Base-by-base conservation (phyloP, 2,888 invertebrate species). In the Plagiodera versicolora region DNA sequence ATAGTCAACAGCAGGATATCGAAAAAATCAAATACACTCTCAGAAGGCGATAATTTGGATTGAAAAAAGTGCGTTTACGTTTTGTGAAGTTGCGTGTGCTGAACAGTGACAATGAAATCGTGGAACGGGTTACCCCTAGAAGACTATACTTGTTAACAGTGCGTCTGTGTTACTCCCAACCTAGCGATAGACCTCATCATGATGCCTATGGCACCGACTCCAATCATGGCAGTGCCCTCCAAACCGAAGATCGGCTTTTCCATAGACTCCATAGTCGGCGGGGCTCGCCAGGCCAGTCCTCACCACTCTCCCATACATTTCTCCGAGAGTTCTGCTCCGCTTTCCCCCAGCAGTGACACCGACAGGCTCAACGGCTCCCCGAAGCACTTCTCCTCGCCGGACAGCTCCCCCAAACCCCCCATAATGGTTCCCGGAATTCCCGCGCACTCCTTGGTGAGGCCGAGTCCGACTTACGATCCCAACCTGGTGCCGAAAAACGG, bases 191-290 rank as follows among this genome's bases (percentile, higher is more conserved):
- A 73, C 61, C 58, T 73, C 76, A 89, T 84, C 85, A 94, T 94
- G 94, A 93, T 94, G 94, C 94, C 94, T 85, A 88, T 94, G 87
- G 93, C 94, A 87, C 67, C 67, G 85, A 92, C 93, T 81, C 92
- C 93, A 84, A 90, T 93, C 82, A 90, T 91, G 82, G 90, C 93
- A 83, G 90, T 94, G 86, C 91, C 93, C 79, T 90, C 91, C 73
- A 94, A 93, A 83, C 94, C 95, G 71, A 95, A 94, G 83, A 91
- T 95, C 80, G 95, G 94, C 75, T 95, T 95, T 80, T 94, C 93
- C 77, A 95, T 95, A 82, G 95, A 95, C 84, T 93, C 94, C 76
- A 94, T 95, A 77, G 94, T 95, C 64, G 94, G 94, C 72, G 90
- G 89, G 24, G 77, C 76, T 2, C 72, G 69, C 49, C 76, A 75